Percentiles rank a stretch among this genome's conserved stretches.
Evolutionary conservation across 1,140 invertebrate genomes (phyloP).

Genomic region (Leptonema lineaticorne): DNA sequence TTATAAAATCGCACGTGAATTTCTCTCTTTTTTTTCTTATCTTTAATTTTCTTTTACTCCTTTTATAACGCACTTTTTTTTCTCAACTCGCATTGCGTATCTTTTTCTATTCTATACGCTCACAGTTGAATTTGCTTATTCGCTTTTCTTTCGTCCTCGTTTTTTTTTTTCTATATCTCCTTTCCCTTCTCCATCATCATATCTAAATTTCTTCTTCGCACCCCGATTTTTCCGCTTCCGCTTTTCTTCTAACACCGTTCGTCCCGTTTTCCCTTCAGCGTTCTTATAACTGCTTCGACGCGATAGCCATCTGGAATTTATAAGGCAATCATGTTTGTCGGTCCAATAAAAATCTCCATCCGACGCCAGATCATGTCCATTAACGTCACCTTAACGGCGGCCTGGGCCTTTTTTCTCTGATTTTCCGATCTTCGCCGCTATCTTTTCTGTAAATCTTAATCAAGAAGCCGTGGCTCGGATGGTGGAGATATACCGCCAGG

Average conservation of each 20-base stretch:
- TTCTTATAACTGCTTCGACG: conserved; percentile 15
- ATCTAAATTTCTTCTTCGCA: no score
- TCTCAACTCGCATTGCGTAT: no score
- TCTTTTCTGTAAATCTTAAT: conserved; percentile 39
- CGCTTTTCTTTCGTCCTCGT: no score
- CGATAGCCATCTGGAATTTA: conserved; percentile 22
- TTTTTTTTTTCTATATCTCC: no score
- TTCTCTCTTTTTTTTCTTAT: no score
- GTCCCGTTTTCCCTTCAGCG: neutral
- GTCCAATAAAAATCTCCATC: conserved; percentile 40
- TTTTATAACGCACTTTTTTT: no score
- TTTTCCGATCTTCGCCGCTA: conserved; percentile 28
- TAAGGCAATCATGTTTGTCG: conserved; percentile 24
- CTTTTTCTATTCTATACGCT: no score
- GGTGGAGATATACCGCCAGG: conserved; percentile 17
- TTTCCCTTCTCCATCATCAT: no score
- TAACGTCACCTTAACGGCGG: conserved; percentile 38
- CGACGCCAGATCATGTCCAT: conserved; percentile 35
- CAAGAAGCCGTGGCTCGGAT: conserved; percentile 26
- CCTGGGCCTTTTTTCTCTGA: conserved; percentile 23
- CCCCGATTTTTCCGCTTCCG: no score
- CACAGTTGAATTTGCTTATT: no score
- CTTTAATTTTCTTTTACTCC: no score
- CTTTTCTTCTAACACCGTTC: no score
- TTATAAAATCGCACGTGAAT: neutral